These are phyloP conservation scores for Brachycybe producta DNA, from an alignment of 2,888 invertebrate genomes.

Conservation along the genomic window DNA sequence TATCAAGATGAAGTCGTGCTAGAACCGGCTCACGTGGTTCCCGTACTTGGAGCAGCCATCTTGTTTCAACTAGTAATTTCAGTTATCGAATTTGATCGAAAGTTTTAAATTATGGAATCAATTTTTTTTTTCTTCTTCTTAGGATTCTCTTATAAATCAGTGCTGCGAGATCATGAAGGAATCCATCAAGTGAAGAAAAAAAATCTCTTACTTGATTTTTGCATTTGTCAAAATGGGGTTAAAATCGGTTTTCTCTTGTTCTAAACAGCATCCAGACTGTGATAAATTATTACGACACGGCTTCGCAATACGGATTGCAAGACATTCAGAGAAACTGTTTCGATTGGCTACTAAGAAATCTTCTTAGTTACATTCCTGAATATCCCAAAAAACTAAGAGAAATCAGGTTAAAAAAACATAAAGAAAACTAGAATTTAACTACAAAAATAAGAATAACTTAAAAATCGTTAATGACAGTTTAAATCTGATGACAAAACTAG, in stretches of 20 bases:
- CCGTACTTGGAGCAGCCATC: slow-evolving; percentile 57
- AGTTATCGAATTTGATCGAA: background rate
- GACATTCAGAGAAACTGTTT: slow-evolving; percentile 42
- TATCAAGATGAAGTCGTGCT: slow-evolving; percentile 60
- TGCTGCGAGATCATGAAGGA: slow-evolving; percentile 60
- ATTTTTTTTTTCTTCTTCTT: slow-evolving; percentile 13
- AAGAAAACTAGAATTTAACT: too few relatives aligned
- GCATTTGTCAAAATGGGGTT: too few relatives aligned
- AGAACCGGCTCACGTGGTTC: slow-evolving; percentile 51
- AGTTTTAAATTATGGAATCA: background rate
- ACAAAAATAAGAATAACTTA: too few relatives aligned
- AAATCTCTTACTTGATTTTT: background rate
- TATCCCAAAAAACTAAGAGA: slow-evolving; percentile 45
- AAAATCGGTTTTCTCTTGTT: slow-evolving; percentile 13
- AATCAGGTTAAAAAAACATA: slow-evolving; percentile 43
- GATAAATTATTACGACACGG: slow-evolving; percentile 52
- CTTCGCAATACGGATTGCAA: slow-evolving; percentile 53
- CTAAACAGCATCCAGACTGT: slow-evolving; percentile 43
- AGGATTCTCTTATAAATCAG: slow-evolving; percentile 56
- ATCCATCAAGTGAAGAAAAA: slow-evolving; percentile 48
- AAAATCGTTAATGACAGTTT: slow-evolving; percentile 35
- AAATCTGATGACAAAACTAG: slow-evolving; percentile 50
- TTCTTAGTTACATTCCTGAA: slow-evolving; percentile 47
- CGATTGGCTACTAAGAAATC: slow-evolving; percentile 54
- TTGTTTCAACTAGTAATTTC: slow-evolving; percentile 47